phyloP scores from a whole-genome alignment of 1,140 invertebrate genomes.

The Drosophila lowei region DNA sequence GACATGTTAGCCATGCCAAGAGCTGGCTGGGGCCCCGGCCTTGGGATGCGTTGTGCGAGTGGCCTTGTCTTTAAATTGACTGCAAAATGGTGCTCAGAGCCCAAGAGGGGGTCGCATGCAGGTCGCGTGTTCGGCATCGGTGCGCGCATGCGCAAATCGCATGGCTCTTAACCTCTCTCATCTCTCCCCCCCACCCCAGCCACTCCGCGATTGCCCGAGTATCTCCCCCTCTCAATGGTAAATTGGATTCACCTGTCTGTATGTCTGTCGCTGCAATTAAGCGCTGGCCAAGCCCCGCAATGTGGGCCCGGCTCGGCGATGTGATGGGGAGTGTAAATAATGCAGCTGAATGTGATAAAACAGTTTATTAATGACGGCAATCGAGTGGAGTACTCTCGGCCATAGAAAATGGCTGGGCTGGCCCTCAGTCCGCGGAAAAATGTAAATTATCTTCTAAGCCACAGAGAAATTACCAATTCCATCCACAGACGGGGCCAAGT shows the following conservation, averaged over 20 bases:
- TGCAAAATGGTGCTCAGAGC: constrained; percentile 59
- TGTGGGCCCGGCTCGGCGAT: constrained; percentile 14
- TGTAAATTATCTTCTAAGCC: constrained; percentile 38
- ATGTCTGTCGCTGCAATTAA: constrained; percentile 49
- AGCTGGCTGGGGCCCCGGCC: constrained; percentile 21
- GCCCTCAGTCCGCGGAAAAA: constrained; percentile 26
- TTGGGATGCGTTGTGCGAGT: constrained; percentile 48
- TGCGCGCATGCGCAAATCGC: constrained; percentile 50
- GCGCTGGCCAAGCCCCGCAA: constrained; percentile 33
- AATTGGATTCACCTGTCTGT: constrained; percentile 55
- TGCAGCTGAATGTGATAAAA: constrained; percentile 56
- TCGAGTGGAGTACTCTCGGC: constrained; percentile 36
- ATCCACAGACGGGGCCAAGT: constrained; percentile 42
- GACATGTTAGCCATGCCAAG: constrained; percentile 49
- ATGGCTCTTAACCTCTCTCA: neutral
- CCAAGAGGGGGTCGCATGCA: constrained; percentile 47
- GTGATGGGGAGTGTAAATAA: constrained; percentile 39
- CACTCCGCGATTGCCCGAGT: neutral
- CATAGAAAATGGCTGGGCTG: constrained; percentile 58
- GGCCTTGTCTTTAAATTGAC: constrained; percentile 66
- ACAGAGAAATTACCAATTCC: constrained; percentile 66
- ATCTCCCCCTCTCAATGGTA: constrained; percentile 3
- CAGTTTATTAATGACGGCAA: constrained; percentile 63
- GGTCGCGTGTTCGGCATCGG: constrained; percentile 47
- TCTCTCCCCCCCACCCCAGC: neutral